Percentiles rank a stretch among this genome's conserved stretches.
Conservation (phyloP, 1,140 invertebrate genomes). For the Pemphigus obesinymphae region DNA sequence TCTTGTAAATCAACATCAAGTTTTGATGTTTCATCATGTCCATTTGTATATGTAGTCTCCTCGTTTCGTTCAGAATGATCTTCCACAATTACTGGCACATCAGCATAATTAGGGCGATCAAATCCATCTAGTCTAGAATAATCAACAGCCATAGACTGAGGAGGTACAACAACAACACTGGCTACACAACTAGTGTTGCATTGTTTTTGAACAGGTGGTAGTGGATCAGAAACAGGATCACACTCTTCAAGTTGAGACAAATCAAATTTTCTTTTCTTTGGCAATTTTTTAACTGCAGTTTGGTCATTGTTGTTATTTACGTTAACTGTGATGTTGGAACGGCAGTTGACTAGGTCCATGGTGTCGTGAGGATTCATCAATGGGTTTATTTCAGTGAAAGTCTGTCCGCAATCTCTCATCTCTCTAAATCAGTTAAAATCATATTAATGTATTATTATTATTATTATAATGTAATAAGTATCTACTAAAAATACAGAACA, state of each 20-base stretch:
- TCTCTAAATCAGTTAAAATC: slow-evolving; percentile 17
- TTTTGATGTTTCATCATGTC: not conserved
- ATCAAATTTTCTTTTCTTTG: slow-evolving; percentile 84
- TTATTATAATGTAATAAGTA: too few species aligned
- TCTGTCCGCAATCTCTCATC: slow-evolving; percentile 32
- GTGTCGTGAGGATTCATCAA: slow-evolving; percentile 30
- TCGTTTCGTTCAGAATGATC: slow-evolving; percentile 10
- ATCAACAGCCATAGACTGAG: slow-evolving; percentile 59
- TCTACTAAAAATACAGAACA: too few species aligned
- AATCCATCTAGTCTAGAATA: slow-evolving; percentile 52
- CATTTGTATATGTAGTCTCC: not conserved
- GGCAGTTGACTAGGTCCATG: slow-evolving; percentile 35
- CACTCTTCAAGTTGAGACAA: slow-evolving; percentile 73
- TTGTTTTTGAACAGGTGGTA: slow-evolving; percentile 43
- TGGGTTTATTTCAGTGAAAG: slow-evolving; percentile 22
- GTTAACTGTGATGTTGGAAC: slow-evolving; percentile 29
- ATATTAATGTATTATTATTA: too few species aligned
- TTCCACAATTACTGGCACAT: slow-evolving; percentile 26
- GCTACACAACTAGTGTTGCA: slow-evolving; percentile 47
- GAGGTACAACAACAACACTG: slow-evolving; percentile 53
- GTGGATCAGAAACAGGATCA: slow-evolving; percentile 46
- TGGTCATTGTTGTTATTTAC: slow-evolving; percentile 29
- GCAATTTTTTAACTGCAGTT: slow-evolving; percentile 58
- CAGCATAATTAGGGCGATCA: slow-evolving; percentile 28
- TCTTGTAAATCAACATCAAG: slow-evolving; percentile 72